Evolutionary conservation across 1,140 invertebrate species (phyloP).

Genomic region (Oppia nitens): DNA sequence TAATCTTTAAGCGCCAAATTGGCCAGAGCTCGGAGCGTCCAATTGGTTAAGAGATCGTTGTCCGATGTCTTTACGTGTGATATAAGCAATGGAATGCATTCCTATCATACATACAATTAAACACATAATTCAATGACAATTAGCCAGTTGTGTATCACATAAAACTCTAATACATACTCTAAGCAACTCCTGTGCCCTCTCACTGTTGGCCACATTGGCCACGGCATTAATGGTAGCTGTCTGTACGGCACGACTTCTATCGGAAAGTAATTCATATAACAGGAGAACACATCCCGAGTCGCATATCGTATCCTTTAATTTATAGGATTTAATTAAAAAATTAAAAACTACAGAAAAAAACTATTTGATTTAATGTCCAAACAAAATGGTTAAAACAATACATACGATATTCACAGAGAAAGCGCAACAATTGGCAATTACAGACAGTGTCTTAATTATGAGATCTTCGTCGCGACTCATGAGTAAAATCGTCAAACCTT

Average conservation of each 20-base stretch:
- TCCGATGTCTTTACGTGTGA: background rate
- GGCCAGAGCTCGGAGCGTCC: conserved; percentile 30
- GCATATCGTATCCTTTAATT: background rate
- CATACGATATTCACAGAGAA: conserved; percentile 31
- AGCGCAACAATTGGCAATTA: conserved; percentile 38
- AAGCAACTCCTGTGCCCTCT: background rate
- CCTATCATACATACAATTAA: no score
- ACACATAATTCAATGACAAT: background rate
- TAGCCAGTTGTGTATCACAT: background rate
- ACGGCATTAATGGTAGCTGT: background rate
- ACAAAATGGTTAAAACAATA: no score
- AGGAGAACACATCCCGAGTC: conserved; percentile 1
- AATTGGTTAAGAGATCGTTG: background rate
- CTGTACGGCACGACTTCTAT: background rate
- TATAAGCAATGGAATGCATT: background rate
- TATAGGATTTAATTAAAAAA: no score
- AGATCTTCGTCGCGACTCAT: conserved; percentile 34
- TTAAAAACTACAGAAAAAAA: no score
- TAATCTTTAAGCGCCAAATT: conserved; percentile 30
- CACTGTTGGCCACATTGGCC: background rate
- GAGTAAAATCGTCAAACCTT: conserved; percentile 35
- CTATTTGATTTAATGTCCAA: no score
- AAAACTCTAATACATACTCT: background rate
- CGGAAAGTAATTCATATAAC: background rate
- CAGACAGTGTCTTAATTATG: conserved; percentile 34